These are phyloP conservation scores for Patiria pectinifera DNA, from an alignment of 53 echinoderm and acorn worm genomes.

Conservation along the genomic window DNA sequence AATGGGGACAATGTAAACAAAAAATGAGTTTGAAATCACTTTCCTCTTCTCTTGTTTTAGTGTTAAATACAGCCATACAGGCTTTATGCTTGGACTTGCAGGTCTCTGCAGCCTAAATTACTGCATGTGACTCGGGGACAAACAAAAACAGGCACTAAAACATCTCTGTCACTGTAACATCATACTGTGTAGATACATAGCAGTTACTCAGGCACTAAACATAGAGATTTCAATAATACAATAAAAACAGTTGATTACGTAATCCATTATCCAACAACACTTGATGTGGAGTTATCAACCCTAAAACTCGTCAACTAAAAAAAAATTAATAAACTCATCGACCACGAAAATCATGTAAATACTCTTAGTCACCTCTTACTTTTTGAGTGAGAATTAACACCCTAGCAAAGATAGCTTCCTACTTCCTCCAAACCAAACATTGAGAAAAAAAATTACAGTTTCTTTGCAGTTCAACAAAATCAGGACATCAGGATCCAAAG, in stretches of 20 bases:
- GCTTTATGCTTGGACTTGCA: neutral
- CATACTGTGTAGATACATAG: conserved; percentile 1
- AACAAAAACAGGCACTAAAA: conserved; percentile 27
- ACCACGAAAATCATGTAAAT: neutral
- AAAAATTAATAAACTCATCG: neutral
- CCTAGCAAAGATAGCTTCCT: neutral
- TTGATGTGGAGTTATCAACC: neutral
- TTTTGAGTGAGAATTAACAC: neutral
- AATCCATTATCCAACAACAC: neutral
- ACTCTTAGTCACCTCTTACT: neutral
- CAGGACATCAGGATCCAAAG: too few species aligned
- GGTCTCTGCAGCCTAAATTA: neutral
- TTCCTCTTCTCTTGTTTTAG: neutral
- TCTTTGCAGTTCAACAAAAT: too few species aligned
- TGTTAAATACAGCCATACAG: too few species aligned
- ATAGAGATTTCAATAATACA: neutral
- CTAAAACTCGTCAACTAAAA: neutral
- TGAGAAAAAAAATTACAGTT: too few species aligned
- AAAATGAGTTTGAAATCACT: neutral
- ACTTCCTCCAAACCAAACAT: too few species aligned
- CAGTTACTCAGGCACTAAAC: conserved; percentile 44
- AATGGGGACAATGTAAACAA: neutral
- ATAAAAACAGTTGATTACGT: neutral
- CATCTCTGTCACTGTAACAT: neutral
- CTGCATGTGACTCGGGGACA: neutral